phyloP scores from a whole-genome alignment of 2,113 vertebrate species.

The Sander vitreus region DNA sequence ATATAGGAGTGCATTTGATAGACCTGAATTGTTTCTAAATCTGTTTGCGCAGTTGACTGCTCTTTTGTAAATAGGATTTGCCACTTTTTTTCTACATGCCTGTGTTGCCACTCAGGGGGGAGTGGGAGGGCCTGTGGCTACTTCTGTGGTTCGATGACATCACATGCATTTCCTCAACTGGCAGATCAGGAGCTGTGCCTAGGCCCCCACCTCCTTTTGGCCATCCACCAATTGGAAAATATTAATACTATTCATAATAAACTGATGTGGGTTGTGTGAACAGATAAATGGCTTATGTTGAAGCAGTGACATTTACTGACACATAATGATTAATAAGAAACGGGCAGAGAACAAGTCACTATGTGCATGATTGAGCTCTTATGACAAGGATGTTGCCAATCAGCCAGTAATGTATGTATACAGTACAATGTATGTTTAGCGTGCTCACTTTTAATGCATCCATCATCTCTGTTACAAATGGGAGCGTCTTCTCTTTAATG shows the following conservation, averaged over 20 bases:
- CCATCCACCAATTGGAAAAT: neutral
- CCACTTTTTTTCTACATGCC: neutral
- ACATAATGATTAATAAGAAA: conserved; percentile 31
- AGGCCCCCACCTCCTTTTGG: neutral
- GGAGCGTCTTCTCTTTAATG: conserved; percentile 48
- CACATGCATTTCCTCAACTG: neutral
- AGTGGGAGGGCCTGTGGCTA: neutral
- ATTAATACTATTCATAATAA: neutral
- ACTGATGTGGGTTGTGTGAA: neutral
- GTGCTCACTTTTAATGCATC: conserved; percentile 39
- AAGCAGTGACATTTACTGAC: conserved; percentile 33
- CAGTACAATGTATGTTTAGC: neutral
- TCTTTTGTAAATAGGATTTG: neutral
- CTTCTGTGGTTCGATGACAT: neutral
- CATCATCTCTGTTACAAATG: conserved; percentile 31
- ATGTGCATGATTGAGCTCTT: conserved; percentile 10
- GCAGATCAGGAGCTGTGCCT: neutral
- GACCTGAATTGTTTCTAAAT: neutral
- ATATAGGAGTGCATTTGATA: no score
- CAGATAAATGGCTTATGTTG: neutral
- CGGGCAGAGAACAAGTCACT: neutral
- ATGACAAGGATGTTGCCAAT: neutral
- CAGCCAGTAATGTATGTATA: conserved; percentile 2
- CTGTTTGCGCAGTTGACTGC: neutral
- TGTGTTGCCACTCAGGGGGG: neutral